Evolutionary conservation across 2,797 vertebrate genomes (phyloP), one percentile per base, ranked within the genome.

Genomic region (Coluber constrictor): DNA sequence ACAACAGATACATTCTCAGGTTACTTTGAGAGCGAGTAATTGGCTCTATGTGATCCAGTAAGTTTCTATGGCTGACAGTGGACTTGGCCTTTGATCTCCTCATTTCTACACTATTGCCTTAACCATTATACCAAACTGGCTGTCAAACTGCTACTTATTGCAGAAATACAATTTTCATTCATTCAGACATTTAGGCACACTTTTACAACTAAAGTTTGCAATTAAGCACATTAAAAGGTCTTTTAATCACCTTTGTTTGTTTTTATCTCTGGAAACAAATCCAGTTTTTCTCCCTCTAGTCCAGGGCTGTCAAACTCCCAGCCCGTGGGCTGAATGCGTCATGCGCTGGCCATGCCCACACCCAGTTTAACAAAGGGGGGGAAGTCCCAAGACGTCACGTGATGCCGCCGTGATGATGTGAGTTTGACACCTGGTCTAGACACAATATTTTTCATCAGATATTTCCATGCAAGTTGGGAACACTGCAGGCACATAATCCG

Each of bases 321-420:
- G 25, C 59, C 59, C 0, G 0, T 0, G 20, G 7, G 59, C 60
- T 61, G 25, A 25, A 61, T 61, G 23, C 0, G 2, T 63, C 25
- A 27, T 12, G 3, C 0, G 3, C 1, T 63, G 25, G 10, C 10
- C 60, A 63, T 10, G 8, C 59, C 23, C 59, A 25, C 3, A 0
- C 25, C 60, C 10, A 63, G 25, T 63, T 12, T 63, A 29, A 63
- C 0, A 0, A 12, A 61, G 10, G 10, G 25, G 9, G 60, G 60
- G 4, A 1, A 63, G 25, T 63, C 25, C 3, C 10, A 10, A 29
- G 29, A 63, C 0, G 3, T 27, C 60, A 61, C 1, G 25, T 61
- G 60, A 61, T 27, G 25, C 60, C 0, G 3, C 60, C 9, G 9
- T 27, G 25, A 27, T 3, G 9, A 60, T 1, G 20, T 60, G 59